These are phyloP conservation scores for Cheilinus undulatus DNA, from an alignment of 2,113 vertebrate genomes.

Conservation along the genomic window DNA sequence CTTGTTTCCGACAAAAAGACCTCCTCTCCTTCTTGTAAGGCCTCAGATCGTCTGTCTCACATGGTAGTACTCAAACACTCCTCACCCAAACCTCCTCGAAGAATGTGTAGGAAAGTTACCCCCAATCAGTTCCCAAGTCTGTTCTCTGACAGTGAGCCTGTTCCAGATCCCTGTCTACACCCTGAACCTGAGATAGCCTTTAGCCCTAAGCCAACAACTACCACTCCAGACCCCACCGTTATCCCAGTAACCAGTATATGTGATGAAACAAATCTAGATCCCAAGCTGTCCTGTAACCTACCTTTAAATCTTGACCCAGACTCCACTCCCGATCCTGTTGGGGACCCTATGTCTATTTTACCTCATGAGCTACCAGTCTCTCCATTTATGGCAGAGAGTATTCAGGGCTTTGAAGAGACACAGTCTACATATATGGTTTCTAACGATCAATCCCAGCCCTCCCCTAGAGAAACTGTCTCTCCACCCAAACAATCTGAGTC, in stretches of 20 bases:
- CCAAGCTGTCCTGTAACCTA: conserved; percentile 20
- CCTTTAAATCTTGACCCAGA: conserved; percentile 33
- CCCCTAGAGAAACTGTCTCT: conserved; percentile 18
- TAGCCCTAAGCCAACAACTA: conserved; percentile 12
- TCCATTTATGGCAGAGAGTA: conserved; percentile 27
- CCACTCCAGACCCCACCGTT: conserved; percentile 19
- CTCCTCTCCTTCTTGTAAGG: conserved; percentile 74
- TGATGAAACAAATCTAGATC: conserved; percentile 26
- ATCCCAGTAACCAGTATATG: background rate
- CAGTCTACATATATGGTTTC: background rate
- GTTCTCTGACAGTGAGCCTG: conserved; percentile 50
- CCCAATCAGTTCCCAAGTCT: conserved; percentile 22
- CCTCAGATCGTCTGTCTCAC: conserved; percentile 79
- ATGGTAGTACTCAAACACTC: conserved; percentile 86
- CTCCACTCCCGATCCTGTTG: conserved; percentile 28
- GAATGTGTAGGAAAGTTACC: conserved; percentile 83
- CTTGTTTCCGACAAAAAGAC: conserved; percentile 76
- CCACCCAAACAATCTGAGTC: conserved; percentile 37
- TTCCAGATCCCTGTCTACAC: conserved; percentile 19
- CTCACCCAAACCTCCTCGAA: conserved; percentile 84
- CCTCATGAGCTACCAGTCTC: conserved; percentile 44
- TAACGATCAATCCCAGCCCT: conserved; percentile 38
- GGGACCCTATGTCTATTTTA: conserved; percentile 38
- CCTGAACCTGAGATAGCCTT: conserved; percentile 43
- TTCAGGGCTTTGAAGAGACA: conserved; percentile 26